Percentiles rank a stretch among this genome's conserved stretches.
Conservation (phyloP, 2,113 vertebrate genomes). For the Sinocyclocheilus grahami region DNA sequence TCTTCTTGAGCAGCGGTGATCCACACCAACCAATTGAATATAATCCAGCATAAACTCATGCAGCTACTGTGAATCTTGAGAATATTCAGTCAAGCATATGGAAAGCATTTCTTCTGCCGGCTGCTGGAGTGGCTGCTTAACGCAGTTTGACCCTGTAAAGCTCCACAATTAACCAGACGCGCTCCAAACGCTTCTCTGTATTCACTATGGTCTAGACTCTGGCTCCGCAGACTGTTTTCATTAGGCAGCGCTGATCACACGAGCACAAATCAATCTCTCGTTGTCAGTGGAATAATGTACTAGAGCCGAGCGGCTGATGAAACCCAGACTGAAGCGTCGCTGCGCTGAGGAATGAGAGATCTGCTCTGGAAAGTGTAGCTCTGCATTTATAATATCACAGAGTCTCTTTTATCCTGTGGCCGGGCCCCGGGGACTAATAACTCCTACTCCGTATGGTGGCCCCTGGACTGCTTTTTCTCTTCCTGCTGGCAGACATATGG, state of each 20-base stretch:
- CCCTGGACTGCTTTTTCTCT: conserved; percentile 61
- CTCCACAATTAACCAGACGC: conserved; percentile 59
- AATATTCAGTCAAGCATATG: conserved; percentile 50
- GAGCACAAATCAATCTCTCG: conserved; percentile 12
- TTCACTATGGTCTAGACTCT: conserved; percentile 20
- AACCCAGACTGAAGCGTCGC: background rate
- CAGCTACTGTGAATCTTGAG: background rate
- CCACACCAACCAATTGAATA: conserved; percentile 23
- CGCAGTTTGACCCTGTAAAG: conserved; percentile 49
- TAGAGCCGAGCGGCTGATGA: background rate
- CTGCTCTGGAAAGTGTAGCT: conserved; percentile 73
- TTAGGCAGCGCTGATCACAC: conserved; percentile 31
- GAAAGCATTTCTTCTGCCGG: conserved; percentile 56
- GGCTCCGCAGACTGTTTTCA: background rate
- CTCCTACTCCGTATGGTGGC: conserved; percentile 64
- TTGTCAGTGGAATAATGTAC: background rate
- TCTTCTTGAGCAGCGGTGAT: background rate
- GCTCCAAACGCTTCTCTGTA: background rate
- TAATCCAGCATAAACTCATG: background rate
- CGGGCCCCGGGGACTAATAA: conserved; percentile 64
- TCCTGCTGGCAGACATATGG: conserved; percentile 70
- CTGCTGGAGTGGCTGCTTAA: conserved; percentile 14
- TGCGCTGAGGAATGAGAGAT: conserved; percentile 51
- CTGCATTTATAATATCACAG: conserved; percentile 65
- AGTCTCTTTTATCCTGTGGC: conserved; percentile 71